Evolutionary conservation across 2,797 vertebrate genomes (phyloP).

Genomic region (Scomberomorus guttatus): DNA sequence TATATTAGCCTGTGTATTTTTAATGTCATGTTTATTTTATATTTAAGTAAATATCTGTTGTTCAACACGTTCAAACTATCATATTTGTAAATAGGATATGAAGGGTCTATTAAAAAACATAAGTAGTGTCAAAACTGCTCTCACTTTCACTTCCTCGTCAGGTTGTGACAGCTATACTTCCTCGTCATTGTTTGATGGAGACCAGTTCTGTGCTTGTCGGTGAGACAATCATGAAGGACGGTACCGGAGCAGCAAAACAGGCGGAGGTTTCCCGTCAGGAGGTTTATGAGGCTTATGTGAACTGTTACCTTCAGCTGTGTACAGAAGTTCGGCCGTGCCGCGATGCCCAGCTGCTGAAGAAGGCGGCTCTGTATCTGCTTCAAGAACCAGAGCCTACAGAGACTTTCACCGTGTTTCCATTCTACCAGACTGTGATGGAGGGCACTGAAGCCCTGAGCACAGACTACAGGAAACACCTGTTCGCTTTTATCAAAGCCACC

Average conservation of each 20-base stretch:
- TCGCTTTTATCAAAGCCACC: conserved; percentile 72
- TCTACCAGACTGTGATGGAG: conserved; percentile 57
- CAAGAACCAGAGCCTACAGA: conserved; percentile 15
- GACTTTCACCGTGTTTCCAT: conserved; percentile 65
- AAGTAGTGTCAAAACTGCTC: not conserved
- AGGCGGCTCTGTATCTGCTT: conserved; percentile 64
- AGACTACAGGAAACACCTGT: conserved; percentile 57
- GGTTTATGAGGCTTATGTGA: conserved; percentile 70
- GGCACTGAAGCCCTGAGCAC: not conserved
- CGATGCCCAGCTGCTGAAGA: conserved; percentile 56
- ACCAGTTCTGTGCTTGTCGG: not conserved
- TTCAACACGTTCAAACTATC: not conserved
- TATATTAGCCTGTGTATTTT: not conserved
- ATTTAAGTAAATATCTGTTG: not conserved
- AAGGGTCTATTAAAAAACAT: not conserved
- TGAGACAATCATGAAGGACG: conserved; percentile 67
- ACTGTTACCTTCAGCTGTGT: conserved; percentile 57
- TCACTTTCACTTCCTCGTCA: conserved; percentile 62
- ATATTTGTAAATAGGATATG: no score
- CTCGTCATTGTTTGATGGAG: conserved; percentile 46
- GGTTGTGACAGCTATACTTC: conserved; percentile 54
- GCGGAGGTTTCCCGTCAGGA: conserved; percentile 39
- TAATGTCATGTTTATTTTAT: not conserved
- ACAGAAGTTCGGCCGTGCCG: conserved; percentile 67
- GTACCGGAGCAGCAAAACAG: not conserved